A percentile compares a stretch with the other conserved stretches of the same genome.
Conservation (phyloP, 2,888 invertebrate species). For the Hypercompe scribonia region DNA sequence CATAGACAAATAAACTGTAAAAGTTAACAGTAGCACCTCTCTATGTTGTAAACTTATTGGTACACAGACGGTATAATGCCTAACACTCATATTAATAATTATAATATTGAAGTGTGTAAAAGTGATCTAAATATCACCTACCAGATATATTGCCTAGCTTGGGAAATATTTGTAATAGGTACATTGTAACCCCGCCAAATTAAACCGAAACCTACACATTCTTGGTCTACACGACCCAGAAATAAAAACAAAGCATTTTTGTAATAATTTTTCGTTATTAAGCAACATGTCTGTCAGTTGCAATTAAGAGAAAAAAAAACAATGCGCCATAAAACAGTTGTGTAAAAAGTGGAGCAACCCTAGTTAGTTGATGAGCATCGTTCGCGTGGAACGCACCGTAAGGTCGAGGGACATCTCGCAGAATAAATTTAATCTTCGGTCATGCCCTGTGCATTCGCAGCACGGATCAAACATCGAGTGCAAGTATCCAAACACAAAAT, state of each 20-base stretch:
- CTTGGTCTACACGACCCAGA: constrained; percentile 43
- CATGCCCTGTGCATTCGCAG: constrained; percentile 80
- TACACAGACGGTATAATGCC: not conserved
- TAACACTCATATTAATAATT: not conserved
- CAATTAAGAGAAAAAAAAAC: constrained; percentile 59
- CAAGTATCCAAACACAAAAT: constrained; percentile 69
- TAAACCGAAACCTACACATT: constrained; percentile 11
- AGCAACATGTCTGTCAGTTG: constrained; percentile 55
- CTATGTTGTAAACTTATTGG: not conserved
- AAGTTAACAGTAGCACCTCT: not conserved
- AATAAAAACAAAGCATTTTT: constrained; percentile 62
- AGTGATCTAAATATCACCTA: constrained; percentile 4
- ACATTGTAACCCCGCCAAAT: constrained; percentile 3
- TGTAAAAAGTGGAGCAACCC: constrained; percentile 76
- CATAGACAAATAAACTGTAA: not conserved
- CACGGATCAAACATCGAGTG: constrained; percentile 76
- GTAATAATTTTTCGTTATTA: constrained; percentile 67
- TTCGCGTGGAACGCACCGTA: constrained; percentile 73
- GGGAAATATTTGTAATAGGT: not conserved
- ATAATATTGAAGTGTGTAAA: not conserved
- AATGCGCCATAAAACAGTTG: constrained; percentile 76
- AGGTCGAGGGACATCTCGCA: constrained; percentile 55
- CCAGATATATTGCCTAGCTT: not conserved
- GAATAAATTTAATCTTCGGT: constrained; percentile 66
- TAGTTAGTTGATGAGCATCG: constrained; percentile 74